A percentile compares a stretch with the other conserved stretches of the same genome.
Conservation (phyloP, 2,113 vertebrate species). For the Ivindomyrus marchei region DNA sequence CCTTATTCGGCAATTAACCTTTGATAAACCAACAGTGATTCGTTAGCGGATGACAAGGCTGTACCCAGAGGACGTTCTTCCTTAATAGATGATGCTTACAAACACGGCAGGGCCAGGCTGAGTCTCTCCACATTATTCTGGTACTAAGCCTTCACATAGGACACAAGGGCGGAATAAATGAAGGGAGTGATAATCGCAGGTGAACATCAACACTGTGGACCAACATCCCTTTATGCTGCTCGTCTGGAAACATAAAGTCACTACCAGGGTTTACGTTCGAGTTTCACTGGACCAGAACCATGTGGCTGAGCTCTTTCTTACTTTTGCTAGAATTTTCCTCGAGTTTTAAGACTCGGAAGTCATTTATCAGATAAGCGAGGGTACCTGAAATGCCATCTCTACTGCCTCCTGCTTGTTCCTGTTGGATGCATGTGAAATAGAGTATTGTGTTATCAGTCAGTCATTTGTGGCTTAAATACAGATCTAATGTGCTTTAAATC, state of each 20-base stretch:
- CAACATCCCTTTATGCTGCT: not conserved
- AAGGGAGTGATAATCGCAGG: not conserved
- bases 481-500: not conserved
- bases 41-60: constrained; percentile 56
- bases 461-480: not conserved
- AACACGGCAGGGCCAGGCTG: constrained; percentile 46
- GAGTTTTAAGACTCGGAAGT: not conserved
- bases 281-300: not conserved
- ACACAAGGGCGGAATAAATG: not conserved
- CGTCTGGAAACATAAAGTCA: not conserved
- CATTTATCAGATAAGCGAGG: not conserved
- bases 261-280: not conserved
- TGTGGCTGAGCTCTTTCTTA: not conserved
- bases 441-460: not conserved
- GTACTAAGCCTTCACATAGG: not conserved
- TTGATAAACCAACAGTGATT: constrained; percentile 68
- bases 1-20: constrained; percentile 66
- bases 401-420: not conserved
- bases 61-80: constrained; percentile 51
- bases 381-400: not conserved
- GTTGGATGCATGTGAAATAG: not conserved
- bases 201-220: not conserved
- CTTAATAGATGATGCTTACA: constrained; percentile 51
- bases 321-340: not conserved
- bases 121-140: constrained; percentile 15